Evolutionary conservation across 1,140 invertebrate genomes (phyloP), one percentile per base, ranked within the genome.

Genomic region (Tigriopus japonicus): DNA sequence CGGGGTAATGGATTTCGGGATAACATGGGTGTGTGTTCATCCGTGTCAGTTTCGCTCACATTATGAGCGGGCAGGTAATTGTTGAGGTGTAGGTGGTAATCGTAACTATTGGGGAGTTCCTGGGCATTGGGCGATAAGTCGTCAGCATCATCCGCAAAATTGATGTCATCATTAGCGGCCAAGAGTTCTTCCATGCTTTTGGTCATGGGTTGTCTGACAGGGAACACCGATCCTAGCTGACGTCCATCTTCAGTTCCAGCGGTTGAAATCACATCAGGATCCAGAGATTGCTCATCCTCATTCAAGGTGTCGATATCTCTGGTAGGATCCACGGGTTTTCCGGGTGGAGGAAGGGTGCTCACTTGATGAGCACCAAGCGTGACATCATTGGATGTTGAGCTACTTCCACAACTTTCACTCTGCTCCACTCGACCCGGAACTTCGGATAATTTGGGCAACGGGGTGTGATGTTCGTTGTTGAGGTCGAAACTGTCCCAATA

Each of bases 1-100:
- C 45, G 45, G 3, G 28, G 28, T 5, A 35, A 35, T 3, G 28
- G 45, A 21, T 51, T 17, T 9, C 53, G 53, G 19, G 14, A 17
- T 6, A 58, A 41, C 56, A 58, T 58, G 23, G 56, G 56, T 7
- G 56, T 58, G 2, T 21, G 19, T 6, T 58, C 56, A 41, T 58
- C 56, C 7, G 56, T 58, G 5, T 58, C 56, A 6, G 24, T 23
- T 23, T 23, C 23, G 23, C 56, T 41, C 23, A 58, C 15, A 41
- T 58, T 23, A 23, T 58, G 42, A 41, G 56, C 42, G 13, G 56
- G 56, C 23, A 58, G 40, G 40, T 58, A 58, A 42, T 58, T 58
- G n/a, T 58, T 58, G 1, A 58, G 56, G 21, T 58, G 56, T 6
- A 58, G 56, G n/a, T 58, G 23, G 56, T 58, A 58, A 23, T 28